A percentile compares a stretch with the other conserved stretches of the same genome.
These are phyloP conservation scores for Brassicogethes aeneus DNA, from an alignment of 2,888 invertebrate genomes.

Conservation along the genomic window DNA sequence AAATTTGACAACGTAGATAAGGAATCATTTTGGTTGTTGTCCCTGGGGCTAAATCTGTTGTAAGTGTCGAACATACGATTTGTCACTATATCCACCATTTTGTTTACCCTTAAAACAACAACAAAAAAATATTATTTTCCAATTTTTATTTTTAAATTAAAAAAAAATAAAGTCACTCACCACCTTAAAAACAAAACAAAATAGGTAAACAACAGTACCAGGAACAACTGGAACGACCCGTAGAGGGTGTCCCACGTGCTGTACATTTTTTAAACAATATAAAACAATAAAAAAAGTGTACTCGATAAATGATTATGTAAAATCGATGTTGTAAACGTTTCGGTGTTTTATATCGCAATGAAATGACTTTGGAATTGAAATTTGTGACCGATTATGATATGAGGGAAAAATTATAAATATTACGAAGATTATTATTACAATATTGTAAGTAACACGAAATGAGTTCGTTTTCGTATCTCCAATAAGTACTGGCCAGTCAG, in stretches of 20 bases:
- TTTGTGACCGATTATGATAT: too few relatives aligned
- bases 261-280: too few relatives aligned
- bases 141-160: background rate
- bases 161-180: constrained; percentile 19
- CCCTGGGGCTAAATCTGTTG: constrained; percentile 39
- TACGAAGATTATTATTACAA: too few relatives aligned
- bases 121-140: constrained; percentile 4
- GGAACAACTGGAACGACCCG: constrained; percentile 29
- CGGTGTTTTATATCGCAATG: too few relatives aligned
- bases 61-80: constrained; percentile 47
- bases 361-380: too few relatives aligned
- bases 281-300: too few relatives aligned
- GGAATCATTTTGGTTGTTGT: constrained; percentile 32
- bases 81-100: constrained; percentile 50
- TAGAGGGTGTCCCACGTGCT: constrained; percentile 24
- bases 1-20: constrained; percentile 33
- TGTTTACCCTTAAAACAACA: constrained; percentile 41
- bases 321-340: too few relatives aligned
- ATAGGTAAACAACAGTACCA: constrained; percentile 32
- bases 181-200: constrained; percentile 29
- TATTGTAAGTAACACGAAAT: too few relatives aligned
- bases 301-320: too few relatives aligned
- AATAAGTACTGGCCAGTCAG: too few relatives aligned
- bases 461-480: too few relatives aligned
- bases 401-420: too few relatives aligned